Percentiles rank a stretch among this genome's conserved stretches.
These are phyloP conservation scores for Calephelis perditalis DNA, from an alignment of 2,888 invertebrate genomes.

Conservation along the genomic window DNA sequence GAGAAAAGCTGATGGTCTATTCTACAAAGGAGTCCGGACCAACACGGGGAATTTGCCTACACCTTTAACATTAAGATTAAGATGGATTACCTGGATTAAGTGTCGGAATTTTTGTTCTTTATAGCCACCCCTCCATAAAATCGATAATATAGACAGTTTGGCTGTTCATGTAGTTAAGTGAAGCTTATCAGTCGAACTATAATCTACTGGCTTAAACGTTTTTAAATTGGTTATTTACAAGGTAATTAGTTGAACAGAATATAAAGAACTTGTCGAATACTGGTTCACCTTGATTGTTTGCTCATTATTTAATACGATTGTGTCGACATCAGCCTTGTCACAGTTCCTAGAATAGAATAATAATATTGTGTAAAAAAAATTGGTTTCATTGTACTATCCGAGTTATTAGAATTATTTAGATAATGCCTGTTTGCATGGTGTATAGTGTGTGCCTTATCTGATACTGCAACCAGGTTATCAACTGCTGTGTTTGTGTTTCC, in stretches of 20 bases:
- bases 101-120: background rate
- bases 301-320: conserved; percentile 15
- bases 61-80: too few relatives aligned
- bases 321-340: conserved; percentile 21
- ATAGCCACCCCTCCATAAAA: background rate
- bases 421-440: conserved; percentile 34
- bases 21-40: too few relatives aligned
- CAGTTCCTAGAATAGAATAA: conserved; percentile 18
- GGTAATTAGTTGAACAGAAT: conserved; percentile 17
- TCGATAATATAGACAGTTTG: background rate
- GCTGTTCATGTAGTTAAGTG: background rate
- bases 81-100: too few relatives aligned
- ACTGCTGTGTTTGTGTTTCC: conserved; percentile 61
- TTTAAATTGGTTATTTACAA: conserved; percentile 8
- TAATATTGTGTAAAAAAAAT: conserved; percentile 16
- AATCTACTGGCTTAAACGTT: conserved; percentile 5
- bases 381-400: conserved; percentile 22
- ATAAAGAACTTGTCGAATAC: conserved; percentile 13
- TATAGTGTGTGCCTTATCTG: conserved; percentile 48
- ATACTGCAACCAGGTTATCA: conserved; percentile 68
- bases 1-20: too few relatives aligned
- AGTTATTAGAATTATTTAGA: conserved; percentile 35
- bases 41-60: too few relatives aligned
- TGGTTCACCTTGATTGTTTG: conserved; percentile 15
- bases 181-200: background rate